Percentiles rank a stretch among this genome's conserved stretches.
Conservation (phyloP, 2,888 invertebrate genomes). For the Cerastis rubricosa region DNA sequence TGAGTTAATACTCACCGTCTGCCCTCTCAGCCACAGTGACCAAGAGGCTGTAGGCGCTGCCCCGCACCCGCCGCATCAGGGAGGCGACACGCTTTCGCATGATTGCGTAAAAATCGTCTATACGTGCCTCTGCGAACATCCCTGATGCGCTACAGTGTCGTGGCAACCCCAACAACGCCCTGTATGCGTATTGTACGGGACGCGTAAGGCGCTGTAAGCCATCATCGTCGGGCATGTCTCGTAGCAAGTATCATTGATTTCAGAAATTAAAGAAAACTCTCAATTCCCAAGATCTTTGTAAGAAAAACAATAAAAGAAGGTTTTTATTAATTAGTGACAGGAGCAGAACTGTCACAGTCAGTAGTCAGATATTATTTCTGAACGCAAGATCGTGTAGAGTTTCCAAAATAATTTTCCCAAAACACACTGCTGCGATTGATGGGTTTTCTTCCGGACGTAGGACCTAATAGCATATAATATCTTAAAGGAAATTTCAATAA, state of each 20-base stretch:
- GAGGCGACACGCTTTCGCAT: too few relatives aligned
- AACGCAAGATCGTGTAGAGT: neutral
- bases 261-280: neutral
- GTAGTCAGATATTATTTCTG: neutral
- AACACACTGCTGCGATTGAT: neutral
- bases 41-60: too few relatives aligned
- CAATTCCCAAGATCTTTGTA: neutral
- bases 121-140: too few relatives aligned
- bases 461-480: neutral
- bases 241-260: neutral
- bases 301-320: neutral
- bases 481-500: neutral
- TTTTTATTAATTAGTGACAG: neutral
- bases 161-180: too few relatives aligned
- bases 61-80: too few relatives aligned
- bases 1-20: too few relatives aligned
- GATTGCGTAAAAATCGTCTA: too few relatives aligned
- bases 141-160: too few relatives aligned
- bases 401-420: neutral
- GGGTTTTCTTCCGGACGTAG: neutral
- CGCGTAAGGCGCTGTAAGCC: too few relatives aligned
- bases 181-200: too few relatives aligned
- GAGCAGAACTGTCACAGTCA: slow-evolving; percentile 30
- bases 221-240: neutral
- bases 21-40: too few relatives aligned